phyloP scores from a whole-genome alignment of 2,113 vertebrate genomes.

The Parus major region DNA sequence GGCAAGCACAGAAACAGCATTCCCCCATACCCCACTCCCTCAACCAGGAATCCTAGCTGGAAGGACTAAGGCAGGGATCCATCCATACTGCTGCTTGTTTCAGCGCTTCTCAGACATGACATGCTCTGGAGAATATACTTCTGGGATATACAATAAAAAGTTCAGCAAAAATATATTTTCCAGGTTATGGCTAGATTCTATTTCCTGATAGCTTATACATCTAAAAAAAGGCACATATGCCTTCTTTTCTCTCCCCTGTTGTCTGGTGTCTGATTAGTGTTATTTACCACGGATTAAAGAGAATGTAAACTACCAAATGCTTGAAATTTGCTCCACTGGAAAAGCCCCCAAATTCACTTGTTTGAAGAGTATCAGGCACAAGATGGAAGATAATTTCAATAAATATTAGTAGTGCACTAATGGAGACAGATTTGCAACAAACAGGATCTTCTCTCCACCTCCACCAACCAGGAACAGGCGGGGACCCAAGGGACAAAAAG shows the following conservation, averaged over 20 bases:
- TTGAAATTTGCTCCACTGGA: not conserved
- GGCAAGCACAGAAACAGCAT: not conserved
- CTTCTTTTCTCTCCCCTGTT: not conserved
- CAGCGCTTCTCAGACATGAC: not conserved
- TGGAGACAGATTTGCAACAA: not conserved
- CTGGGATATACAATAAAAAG: not conserved
- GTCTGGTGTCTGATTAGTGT: not conserved
- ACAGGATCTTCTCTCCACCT: fast-evolving
- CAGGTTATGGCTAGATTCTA: not conserved
- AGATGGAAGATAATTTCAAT: not conserved
- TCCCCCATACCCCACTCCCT: not conserved
- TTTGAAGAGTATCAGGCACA: not conserved
- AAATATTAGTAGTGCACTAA: not conserved
- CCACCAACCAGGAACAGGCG: not conserved
- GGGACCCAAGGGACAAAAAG: not conserved
- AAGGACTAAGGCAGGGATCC: not conserved
- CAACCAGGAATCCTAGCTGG: not conserved
- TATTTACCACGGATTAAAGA: not conserved
- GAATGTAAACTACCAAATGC: not conserved
- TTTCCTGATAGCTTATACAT: no score
- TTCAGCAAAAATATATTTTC: not conserved
- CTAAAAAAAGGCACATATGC: not conserved
- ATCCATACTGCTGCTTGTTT: not conserved
- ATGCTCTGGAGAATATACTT: not conserved
- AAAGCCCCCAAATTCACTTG: not conserved